Evolutionary conservation across 2,797 vertebrate species (phyloP), one percentile per base, ranked within the genome.

Genomic region (Rhinophrynus dorsalis): DNA sequence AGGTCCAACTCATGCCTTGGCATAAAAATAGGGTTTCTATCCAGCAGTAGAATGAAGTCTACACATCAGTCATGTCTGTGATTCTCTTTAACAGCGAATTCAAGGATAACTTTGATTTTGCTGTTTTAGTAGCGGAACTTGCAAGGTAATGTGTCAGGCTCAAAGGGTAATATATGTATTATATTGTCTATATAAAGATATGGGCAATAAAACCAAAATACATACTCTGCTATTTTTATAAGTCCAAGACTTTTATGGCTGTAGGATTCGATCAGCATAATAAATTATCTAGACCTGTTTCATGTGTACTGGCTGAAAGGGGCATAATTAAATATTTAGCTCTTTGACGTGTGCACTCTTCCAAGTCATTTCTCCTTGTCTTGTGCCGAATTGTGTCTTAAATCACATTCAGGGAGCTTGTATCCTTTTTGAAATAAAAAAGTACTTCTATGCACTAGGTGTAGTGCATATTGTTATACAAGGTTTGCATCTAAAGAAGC

Each of bases 321-420:
- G 50, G 56, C 38, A 37, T 71, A 77, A 69, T 78, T 67, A 72
- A 78, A 72, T 29, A 35, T 17, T 0, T 0, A 23, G 44, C 18
- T 62, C 45, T 80, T 17, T 66, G 61, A 75, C 58, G 37, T 75
- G 50, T 73, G 57, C 5, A 0, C 75, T 78, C 59, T 75, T 73
- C 67, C 75, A 79, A 74, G 74, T 67, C 2, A 1, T 71, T 57
- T 40, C 69, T 21, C 71, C 65, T 55, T 71, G 47, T 58, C 23
- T 3, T 17, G 67, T 26, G 23, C 59, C 74, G 48, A 67, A 3
- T 59, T 75, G 32, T 26, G 72, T 68, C 44, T 74, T 18, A 38
- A 8, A 68, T 11, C 35, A 38, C 8, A 12, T 30, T 30, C 2
- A 12, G 12, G 15, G 37, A 13, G 37, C 13, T 13, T 15, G 3